Conservation (phyloP, 1,140 invertebrate species). For the Drosophila melanogaster region DNA sequence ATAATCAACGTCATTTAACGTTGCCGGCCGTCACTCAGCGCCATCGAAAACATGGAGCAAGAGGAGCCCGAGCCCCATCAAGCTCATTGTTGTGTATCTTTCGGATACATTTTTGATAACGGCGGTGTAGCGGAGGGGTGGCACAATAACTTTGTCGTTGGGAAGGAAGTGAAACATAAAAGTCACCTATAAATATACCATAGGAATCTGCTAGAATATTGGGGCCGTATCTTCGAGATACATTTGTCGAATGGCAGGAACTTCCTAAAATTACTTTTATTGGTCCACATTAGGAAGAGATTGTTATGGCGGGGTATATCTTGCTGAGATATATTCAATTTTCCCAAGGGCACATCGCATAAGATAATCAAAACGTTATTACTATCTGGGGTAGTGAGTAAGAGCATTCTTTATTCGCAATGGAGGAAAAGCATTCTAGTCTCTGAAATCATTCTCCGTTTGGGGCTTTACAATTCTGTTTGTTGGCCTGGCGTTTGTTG, state of each 20-base stretch:
- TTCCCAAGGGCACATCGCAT: constrained; percentile 17
- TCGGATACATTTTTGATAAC: constrained; percentile 79
- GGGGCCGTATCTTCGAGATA: constrained; percentile 23
- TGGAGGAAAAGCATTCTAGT: constrained; percentile 34
- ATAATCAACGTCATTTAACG: constrained; percentile 83
- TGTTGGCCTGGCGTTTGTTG: constrained; percentile 57
- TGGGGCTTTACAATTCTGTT: constrained; percentile 25
- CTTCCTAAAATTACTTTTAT: constrained; percentile 47
- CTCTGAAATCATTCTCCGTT: constrained; percentile 20
- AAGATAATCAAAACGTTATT: not conserved
- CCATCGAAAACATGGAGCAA: constrained; percentile 50
- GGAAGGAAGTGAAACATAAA: constrained; percentile 59
- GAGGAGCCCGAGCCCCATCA: constrained; percentile 47
- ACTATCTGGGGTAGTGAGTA: no score
- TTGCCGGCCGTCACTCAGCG: constrained; percentile 81
- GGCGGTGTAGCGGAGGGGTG: constrained; percentile 5
- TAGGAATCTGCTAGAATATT: constrained; percentile 40
- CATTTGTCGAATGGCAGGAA: constrained; percentile 36
- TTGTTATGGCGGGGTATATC: constrained; percentile 19
- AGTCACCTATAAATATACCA: constrained; percentile 63
- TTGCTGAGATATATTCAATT: constrained; percentile 28
- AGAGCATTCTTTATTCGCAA: no score
- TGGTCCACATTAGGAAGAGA: constrained; percentile 37
- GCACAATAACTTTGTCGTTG: constrained; percentile 77
- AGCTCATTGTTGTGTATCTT: constrained; percentile 76